These are phyloP conservation scores for Macheiramphus alcinus DNA, from an alignment of 2,113 vertebrate species.

Conservation along the genomic window DNA sequence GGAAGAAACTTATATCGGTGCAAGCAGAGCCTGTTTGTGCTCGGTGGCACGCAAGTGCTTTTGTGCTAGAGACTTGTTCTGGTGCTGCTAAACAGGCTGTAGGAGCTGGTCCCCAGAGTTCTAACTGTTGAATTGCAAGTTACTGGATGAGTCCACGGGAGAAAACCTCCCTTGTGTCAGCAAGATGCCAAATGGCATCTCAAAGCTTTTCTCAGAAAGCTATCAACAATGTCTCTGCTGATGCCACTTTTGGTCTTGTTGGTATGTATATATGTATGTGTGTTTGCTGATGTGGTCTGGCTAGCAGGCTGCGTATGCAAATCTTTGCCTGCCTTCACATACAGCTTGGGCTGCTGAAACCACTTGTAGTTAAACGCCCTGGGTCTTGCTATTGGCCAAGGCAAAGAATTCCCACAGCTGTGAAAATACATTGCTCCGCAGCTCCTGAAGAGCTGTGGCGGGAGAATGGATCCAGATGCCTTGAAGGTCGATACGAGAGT, in stretches of 20 bases:
- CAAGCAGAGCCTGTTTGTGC: neutral
- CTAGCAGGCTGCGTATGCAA: neutral
- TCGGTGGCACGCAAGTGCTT: accelerated
- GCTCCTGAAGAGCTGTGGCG: neutral
- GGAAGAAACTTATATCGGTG: neutral
- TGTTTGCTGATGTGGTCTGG: neutral
- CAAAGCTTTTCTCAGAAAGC: neutral
- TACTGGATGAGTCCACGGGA: neutral
- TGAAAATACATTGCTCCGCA: accelerated
- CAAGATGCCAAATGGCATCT: neutral
- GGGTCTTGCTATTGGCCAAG: neutral
- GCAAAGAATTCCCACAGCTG: neutral
- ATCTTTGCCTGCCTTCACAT: neutral
- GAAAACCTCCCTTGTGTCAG: neutral
- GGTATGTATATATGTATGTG: accelerated
- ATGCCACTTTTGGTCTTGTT: neutral
- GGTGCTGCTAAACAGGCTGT: neutral
- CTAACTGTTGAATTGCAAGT: neutral
- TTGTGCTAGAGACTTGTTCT: neutral
- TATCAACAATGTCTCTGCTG: accelerated
- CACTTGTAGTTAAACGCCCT: neutral
- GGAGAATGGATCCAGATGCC: neutral
- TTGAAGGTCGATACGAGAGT: neutral
- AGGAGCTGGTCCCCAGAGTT: neutral
- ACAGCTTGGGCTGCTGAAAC: neutral